Evolutionary conservation across 2,888 invertebrate species (phyloP), one percentile per base, ranked within the genome.

Genomic region (Heliconius ethilla): DNA sequence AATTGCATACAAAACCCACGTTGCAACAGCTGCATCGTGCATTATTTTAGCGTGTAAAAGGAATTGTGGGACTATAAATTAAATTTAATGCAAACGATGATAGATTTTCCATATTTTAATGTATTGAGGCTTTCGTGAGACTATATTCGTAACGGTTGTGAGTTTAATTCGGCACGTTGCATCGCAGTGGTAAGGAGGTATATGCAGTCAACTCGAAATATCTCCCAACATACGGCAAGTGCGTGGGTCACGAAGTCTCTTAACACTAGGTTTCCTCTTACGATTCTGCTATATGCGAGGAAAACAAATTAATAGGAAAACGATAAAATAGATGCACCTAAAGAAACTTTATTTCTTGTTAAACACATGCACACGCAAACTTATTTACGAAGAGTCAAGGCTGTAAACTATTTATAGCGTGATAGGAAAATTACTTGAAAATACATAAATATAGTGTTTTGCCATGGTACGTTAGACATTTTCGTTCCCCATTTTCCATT

Each of bases 371-470:
- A 27, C 70, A 70, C 74, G 74, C 40, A 62, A 74, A 45, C 27
- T 18, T 74, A 74, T 74, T 63, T 74, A 40, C 37, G 63, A 74
- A 18, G 22, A 74, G 45, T 74, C 74, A 74, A 74, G 74, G 74
- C 29, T 74, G 33, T 59, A 72, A 59, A 72, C 59, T 59, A 72
- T 72, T 72, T 72, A 59, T 59, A 72, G 13, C n/a, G 72, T 59
- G 59, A 37, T 72, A n/a, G 10, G 72, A 72, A 72, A 67, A 67
- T 40, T 69, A 25, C 25, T 40, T 45, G 25, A 25, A 69, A 69
- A 69, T 69, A 45, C 40, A 45, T 45, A 40, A 6, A 25, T 25
- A 18, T 40, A 27, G 69, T 40, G 3, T 40, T 25, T n/a, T 37
- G 13, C 6, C 15, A 40, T 45, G 13, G 6, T 15, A 25, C 25